These are phyloP conservation scores for Listronotus oregonensis DNA, from an alignment of 1,140 invertebrate species.

Conservation along the genomic window DNA sequence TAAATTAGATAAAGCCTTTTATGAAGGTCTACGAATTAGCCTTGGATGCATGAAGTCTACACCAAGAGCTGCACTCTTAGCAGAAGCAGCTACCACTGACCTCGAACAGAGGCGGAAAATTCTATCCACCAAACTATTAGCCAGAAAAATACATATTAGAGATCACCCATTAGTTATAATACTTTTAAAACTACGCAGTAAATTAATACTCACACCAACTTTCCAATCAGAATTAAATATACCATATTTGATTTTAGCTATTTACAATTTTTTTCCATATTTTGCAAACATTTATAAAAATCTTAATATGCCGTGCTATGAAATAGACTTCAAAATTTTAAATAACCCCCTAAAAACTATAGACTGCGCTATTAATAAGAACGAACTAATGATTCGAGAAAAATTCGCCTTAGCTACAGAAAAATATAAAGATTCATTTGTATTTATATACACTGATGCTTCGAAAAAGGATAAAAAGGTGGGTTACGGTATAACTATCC, in stretches of 20 bases:
- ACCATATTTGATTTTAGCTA: constrained; percentile 4
- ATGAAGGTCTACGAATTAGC: constrained; percentile 1
- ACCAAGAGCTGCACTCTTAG: constrained; percentile 9
- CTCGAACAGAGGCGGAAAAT: constrained; percentile 22
- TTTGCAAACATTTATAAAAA: constrained; percentile 7
- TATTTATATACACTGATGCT: constrained; percentile 27
- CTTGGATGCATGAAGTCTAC: constrained; percentile 16
- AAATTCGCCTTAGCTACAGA: constrained; percentile 4
- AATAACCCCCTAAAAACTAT: constrained; percentile 6
- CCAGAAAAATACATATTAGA: constrained; percentile 4
- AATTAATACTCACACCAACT: neutral
- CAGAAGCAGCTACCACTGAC: constrained; percentile 14
- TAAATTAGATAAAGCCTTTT: neutral
- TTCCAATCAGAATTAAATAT: neutral
- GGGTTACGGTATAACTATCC: too few species aligned
- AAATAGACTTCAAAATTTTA: constrained; percentile 3
- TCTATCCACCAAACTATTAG: constrained; percentile 21
- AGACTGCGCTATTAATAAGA: constrained; percentile 4
- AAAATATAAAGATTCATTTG: neutral
- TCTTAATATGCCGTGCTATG: constrained; percentile 6
- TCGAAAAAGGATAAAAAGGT: too few species aligned
- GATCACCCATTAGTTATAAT: constrained; percentile 18
- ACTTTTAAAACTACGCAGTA: constrained; percentile 1
- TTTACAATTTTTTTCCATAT: constrained; percentile 1
- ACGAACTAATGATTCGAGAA: neutral